Evolutionary conservation across 1,140 invertebrate genomes (phyloP).

Genomic region (Drosophila watanabei): DNA sequence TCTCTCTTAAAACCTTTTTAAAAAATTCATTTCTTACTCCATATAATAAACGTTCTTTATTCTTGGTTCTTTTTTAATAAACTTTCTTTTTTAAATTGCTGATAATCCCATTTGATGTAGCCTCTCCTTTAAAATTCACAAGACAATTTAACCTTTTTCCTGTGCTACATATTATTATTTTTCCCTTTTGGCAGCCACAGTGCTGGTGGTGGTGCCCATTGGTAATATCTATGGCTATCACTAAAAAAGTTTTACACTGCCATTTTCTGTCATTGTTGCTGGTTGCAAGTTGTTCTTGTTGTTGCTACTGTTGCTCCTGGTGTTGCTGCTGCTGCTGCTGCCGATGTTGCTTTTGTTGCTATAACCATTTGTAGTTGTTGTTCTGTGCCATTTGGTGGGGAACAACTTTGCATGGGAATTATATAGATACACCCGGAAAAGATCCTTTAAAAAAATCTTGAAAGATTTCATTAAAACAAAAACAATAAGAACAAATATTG

Average conservation of each 20-base stretch:
- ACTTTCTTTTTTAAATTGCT: background rate
- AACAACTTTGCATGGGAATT: conserved; percentile 20
- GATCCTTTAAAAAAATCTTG: too few species aligned
- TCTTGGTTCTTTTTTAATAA: background rate
- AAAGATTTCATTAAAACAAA: too few species aligned
- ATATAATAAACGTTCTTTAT: background rate
- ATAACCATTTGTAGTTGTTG: conserved; percentile 18
- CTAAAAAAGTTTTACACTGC: conserved; percentile 71
- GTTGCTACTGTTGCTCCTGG: conserved; percentile 23
- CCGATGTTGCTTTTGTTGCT: conserved; percentile 7
- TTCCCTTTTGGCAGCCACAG: conserved; percentile 14
- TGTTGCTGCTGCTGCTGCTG: conserved; percentile 41
- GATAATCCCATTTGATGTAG: background rate
- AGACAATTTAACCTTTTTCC: conserved; percentile 4
- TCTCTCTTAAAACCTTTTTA: too few species aligned
- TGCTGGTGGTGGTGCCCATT: conserved; percentile 21
- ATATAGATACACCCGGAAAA: conserved; percentile 1
- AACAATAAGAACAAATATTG: too few species aligned
- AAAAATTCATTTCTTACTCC: background rate
- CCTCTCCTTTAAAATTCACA: background rate
- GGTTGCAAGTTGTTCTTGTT: conserved; percentile 12
- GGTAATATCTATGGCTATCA: conserved; percentile 61
- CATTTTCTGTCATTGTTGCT: conserved; percentile 77
- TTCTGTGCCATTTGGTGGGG: conserved; percentile 38
- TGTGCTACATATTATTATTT: background rate